Percentiles rank a stretch among this genome's conserved stretches.
Evolutionary conservation across 2,888 invertebrate species (phyloP).

Genomic region (Orthosia gothica): DNA sequence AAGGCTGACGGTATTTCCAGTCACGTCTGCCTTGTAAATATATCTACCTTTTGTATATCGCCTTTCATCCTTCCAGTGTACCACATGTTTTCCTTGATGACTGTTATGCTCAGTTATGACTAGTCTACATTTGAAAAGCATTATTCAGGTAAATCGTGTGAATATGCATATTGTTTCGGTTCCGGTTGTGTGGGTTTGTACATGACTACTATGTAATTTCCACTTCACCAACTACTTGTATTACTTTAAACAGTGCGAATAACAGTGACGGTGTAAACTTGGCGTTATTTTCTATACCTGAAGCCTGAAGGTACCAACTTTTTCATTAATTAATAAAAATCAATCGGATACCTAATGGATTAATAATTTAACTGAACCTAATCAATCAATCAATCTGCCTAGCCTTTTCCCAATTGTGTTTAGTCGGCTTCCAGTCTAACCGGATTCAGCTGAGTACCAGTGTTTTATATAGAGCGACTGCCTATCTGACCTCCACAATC

Average conservation of each 20-base stretch:
- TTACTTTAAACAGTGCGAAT: constrained; percentile 7
- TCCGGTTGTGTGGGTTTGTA: constrained; percentile 12
- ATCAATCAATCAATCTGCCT: too few relatives aligned
- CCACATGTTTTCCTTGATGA: constrained; percentile 16
- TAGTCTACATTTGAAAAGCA: constrained; percentile 25
- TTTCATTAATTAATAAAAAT: neutral
- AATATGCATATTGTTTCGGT: constrained; percentile 11
- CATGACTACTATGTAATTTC: constrained; percentile 10
- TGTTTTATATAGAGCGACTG: too few relatives aligned
- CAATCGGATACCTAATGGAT: neutral
- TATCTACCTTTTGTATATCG: too few relatives aligned
- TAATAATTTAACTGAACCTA: neutral
- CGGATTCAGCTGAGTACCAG: too few relatives aligned
- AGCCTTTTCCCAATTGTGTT: too few relatives aligned
- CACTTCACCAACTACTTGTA: neutral
- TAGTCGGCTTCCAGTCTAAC: too few relatives aligned
- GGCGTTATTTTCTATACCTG: neutral
- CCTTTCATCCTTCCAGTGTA: neutral
- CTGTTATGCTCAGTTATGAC: neutral
- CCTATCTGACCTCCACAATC: too few relatives aligned
- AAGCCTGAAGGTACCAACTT: neutral
- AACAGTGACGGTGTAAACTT: neutral
- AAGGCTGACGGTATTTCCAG: too few relatives aligned
- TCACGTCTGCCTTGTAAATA: too few relatives aligned
- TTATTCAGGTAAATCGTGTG: constrained; percentile 15